Conservation (phyloP, 2,888 invertebrate species). For the Volucella bombylans region DNA sequence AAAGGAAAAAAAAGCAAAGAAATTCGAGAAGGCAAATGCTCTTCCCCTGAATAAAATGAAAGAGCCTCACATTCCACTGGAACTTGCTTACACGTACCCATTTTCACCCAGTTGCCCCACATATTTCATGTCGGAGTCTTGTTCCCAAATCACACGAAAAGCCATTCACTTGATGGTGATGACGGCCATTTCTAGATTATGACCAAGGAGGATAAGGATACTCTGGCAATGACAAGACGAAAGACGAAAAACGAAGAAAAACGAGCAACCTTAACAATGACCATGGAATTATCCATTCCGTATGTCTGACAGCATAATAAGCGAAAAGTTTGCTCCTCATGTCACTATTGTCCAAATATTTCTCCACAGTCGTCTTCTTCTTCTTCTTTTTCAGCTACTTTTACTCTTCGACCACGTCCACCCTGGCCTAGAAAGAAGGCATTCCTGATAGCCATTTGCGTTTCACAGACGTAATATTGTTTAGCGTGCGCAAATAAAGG, state of each 20-base stretch:
- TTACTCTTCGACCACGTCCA: neutral
- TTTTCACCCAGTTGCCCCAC: neutral
- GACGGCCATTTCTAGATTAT: constrained; percentile 9
- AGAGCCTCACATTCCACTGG: neutral
- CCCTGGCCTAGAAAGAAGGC: neutral
- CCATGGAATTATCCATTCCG: constrained; percentile 41
- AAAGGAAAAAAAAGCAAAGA: neutral
- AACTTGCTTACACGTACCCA: neutral
- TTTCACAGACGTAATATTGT: constrained; percentile 22
- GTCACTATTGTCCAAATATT: constrained; percentile 26
- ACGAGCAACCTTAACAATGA: constrained; percentile 31
- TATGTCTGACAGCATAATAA: constrained; percentile 59
- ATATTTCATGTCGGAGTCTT: neutral
- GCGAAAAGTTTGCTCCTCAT: constrained; percentile 47
- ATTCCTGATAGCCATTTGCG: constrained; percentile 26
- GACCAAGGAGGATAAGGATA: neutral
- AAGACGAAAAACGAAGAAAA: neutral
- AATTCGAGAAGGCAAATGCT: neutral
- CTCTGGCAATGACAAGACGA: too few relatives aligned
- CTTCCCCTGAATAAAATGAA: neutral
- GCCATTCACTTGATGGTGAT: constrained; percentile 22
- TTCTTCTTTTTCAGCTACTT: neutral
- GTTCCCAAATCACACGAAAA: constrained; percentile 31
- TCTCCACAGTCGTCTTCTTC: neutral
- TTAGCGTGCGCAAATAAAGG: constrained; percentile 19